Base-by-base conservation (phyloP, 2,113 vertebrate genomes). In the Petaurus breviceps region DNA sequence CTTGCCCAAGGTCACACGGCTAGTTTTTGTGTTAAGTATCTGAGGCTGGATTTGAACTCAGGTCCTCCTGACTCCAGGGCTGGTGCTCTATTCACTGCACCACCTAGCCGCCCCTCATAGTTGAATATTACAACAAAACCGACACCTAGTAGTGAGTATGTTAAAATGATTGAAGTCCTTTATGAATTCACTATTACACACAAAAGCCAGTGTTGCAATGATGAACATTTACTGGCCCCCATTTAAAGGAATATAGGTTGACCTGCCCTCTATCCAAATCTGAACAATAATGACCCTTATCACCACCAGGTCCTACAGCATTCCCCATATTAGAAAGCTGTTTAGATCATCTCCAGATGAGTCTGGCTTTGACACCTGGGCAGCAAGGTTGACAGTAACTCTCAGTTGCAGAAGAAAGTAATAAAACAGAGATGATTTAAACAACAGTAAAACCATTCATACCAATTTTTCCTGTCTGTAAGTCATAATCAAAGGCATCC, bases 401-500 rank as follows among this genome's bases (percentile, higher is more conserved):
- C 14, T 96, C 9, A 43, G 68, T 28, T 89, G 26, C 43, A 84
- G 37, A 19, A 49, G 91, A 90, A 94, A 94, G 31, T 43, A 68
- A 43, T 54, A 91, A 14, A 26, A 95, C 23, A 54, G 22, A 68
- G 53, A 12, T 28, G 46, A 49, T 90, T 90, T 94, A 96, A 97
- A 97, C 9, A 97, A 97, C 37, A 9, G 94, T 6, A 52, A 90
- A 90, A 94, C 22, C 2, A 84, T 50, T 57, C 99, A 90, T 98
- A 99, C 99, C 98, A 10, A 99, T 98, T 90, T 98, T 98, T 97
- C 99, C 99, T 8, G 99, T 99, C 94, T 97, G 97, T 25, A 98
- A 68, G 94, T 99, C 98, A 93, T 99, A 99, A 98, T 99, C 99
- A 93, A 99, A 99, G 43, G 99, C 99, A 94, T 99, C 99, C 90